Evolutionary conservation across 2,888 invertebrate species (phyloP), one percentile per base, ranked within the genome.

Genomic region (Endotricha flammealis): DNA sequence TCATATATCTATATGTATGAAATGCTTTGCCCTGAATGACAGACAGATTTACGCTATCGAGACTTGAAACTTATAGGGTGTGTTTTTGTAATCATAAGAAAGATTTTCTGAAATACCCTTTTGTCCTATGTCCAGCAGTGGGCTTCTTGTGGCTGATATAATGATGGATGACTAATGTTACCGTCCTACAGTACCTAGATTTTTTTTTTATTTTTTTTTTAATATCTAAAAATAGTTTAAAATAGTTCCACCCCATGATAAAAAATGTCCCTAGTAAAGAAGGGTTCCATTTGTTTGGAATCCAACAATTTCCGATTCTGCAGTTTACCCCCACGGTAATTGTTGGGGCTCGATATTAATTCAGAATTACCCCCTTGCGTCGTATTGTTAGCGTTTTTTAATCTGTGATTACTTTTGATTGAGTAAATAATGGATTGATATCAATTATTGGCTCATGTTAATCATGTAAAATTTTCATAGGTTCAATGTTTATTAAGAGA

Each of bases 281-380:
- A 57, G 54, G 61, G 62, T 77, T 74, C 61, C 59, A 54, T 57
- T 63, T 78, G 75, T 78, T 80, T 74, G 64, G 72, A 75, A 75
- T 81, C 77, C 74, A 66, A 75, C 79, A 82, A 83, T 82, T 83
- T 82, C 64, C 78, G 78, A 80, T 71, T 79, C 72, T 72, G 72
- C 76, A 76, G 70, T 80, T 79, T 75, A 74, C 59, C 57, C 66
- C 66, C 57, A 20, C 20, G 6, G 71, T 77, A 75, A 81, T 79
- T 79, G 72, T 62, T 54, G 51, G 66, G 65, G 61, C 50, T 44
- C 49, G 52, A 59, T 78, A 77, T 81, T 79, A 74, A 79, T 77
- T 72, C 63, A 49, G 66, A 70, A 74, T 72, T 63, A 64, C 62
- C 64, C 70, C 70, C 67, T 69, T 53, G 38, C 60, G 59, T 62